Evolutionary conservation across 2,888 invertebrate genomes (phyloP), one percentile per base, ranked within the genome.

Genomic region (Antitype chi): DNA sequence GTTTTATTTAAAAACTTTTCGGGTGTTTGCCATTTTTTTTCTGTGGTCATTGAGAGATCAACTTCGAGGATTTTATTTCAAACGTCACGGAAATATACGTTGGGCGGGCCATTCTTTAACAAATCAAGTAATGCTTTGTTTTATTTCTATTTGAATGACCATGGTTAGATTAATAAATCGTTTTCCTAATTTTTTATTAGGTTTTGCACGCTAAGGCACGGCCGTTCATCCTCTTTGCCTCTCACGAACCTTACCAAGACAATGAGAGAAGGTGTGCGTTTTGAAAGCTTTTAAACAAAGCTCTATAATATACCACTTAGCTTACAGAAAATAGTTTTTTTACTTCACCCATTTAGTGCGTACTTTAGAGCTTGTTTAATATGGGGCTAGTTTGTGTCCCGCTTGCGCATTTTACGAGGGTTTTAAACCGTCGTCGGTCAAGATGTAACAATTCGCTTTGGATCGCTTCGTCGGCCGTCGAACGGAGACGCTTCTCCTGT

Each of bases 321-420:
- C 63, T 80, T 63, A 75, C 62, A 69, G 25, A 60, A 73, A 47
- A 28, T 79, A 47, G 62, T 57, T 73, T 76, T 79, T 85, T 82
- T 71, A 52, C 49, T 72, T 71, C 57, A 71, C 13, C 74, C 79
- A 72, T 85, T 82, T 72, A 72, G 66, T 84, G 69, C 70, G 71
- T 82, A 77, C 71, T 76, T 76, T 75, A 84, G 55, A 75, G 77
- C 75, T 64, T 78, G 80, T 78, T 85, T 83, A 82, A 88, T 79
- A 83, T 78, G 66, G 79, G 73, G 82, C 80, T 81, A 79, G 87
- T 75, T 79, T 73, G 76, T 87, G 81, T 87, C 82, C 77, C 70
- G 84, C 62, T 83, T 78, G 89, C 79, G 66, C 76, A 87, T 74
- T 92, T 91, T 90, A 91, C 89, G 89, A 89, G 76, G 83, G 77